phyloP scores from a whole-genome alignment of 1,140 invertebrate genomes.

The Antheraea mylitta region DNA sequence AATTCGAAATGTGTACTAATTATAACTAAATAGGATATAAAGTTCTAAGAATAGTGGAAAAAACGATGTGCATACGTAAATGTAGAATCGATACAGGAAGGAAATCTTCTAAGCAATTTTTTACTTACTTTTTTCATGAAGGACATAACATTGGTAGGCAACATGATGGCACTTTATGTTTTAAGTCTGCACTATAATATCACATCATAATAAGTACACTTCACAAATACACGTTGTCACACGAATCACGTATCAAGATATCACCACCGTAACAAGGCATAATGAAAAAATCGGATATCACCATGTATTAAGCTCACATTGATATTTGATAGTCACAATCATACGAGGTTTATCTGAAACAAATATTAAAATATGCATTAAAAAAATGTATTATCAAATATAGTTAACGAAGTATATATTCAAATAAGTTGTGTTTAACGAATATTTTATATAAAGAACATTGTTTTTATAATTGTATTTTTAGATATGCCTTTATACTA shows the following conservation, averaged over 20 bases:
- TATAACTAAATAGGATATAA: too few relatives aligned
- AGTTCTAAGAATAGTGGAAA: too few relatives aligned
- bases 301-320: conserved; percentile 14
- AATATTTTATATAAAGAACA: too few relatives aligned
- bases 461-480: too few relatives aligned
- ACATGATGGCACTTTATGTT: conserved; percentile 80
- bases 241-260: conserved; percentile 61
- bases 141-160: conserved; percentile 89
- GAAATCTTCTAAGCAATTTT: background rate
- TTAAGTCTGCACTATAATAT: conserved; percentile 35
- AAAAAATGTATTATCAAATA: background rate
- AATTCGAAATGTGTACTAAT: too few relatives aligned
- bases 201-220: conserved; percentile 53
- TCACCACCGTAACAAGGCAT: conserved; percentile 58
- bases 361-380: conserved; percentile 33
- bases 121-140: conserved; percentile 90
- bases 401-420: too few relatives aligned
- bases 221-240: conserved; percentile 28
- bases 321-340: conserved; percentile 6
- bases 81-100: background rate
- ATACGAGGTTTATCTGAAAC: conserved; percentile 37
- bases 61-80: too few relatives aligned
- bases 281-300: conserved; percentile 22
- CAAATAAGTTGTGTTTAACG: too few relatives aligned
- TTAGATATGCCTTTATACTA: too few relatives aligned